Base-by-base conservation (phyloP, 2,113 vertebrate species). In the Bos javanicus region DNA sequence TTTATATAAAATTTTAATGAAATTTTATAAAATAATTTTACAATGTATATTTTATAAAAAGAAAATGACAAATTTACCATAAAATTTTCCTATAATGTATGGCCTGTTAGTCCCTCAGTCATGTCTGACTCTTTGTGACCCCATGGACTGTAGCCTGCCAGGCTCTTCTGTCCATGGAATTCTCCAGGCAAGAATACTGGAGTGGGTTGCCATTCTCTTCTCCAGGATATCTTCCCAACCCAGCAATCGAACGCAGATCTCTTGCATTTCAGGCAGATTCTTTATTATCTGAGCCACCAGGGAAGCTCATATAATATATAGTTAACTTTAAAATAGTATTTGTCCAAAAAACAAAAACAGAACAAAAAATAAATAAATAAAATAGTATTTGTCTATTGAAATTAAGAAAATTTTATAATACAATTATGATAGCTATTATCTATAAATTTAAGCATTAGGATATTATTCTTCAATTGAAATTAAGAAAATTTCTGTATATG, bases 181-280 rank as follows among this genome's bases (percentile, higher is more conserved):
- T 36, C 64, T 71, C 64, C 64, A 71, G 17, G n/a, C 4, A 71
- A 71, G n/a, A 71, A 71, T 71, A 71, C 64, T 21, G 64, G 2
- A 71, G 19, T 36, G 64, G n/a, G 9, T 23, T 36, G 64, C 64
- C n/a, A 71, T 71, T 71, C 17, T 71, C n/a, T 71, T 71, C 17
- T 36, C 64, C 9, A 71, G 17, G 19, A 36, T 71, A 36, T 23
- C 64, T 21, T 71, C 4, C 64, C n/a, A 21, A 36, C n/a, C 64
- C n/a, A 71, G n/a, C 2, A 71, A 36, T 21, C 0, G 0, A 71
- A 71, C 17, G 17, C 9, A 23, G n/a, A 71, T 71, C n/a, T 71
- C 17, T 36, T 71, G 64, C 64, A 12, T 11, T 36, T 9, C 19
- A 71, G 64, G 64, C n/a, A 71, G 64, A 36, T 36, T 71, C 64